Base-by-base conservation (phyloP, 2,113 vertebrate species). In the Pteronura brasiliensis region DNA sequence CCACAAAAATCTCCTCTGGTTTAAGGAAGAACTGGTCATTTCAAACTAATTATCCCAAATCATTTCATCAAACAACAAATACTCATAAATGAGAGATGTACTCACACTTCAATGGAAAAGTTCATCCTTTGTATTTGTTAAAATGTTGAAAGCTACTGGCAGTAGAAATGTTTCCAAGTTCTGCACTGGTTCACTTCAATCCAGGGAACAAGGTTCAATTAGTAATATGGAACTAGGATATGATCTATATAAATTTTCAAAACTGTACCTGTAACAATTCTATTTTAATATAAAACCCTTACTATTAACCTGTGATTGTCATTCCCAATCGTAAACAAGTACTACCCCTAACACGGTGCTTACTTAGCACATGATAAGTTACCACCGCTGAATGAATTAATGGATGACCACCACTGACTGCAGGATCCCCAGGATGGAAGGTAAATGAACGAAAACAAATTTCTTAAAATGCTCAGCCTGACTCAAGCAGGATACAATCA, bases 11-110 rank as follows among this genome's bases (percentile, higher is more conserved):
- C 11, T 55, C 49, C 69, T 61, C 42, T 47, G 29, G 18, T 67
- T n/a, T 55, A 87, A 49, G 39, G 59, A 39, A 94, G 25, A 67
- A 71, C 55, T 87, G 67, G 42, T 31, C 49, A 18, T 65, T 95
- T 95, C 87, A 92, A 87, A 65, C 88, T 72, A 94, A 88, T 93
- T 25, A 72, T 5, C 36, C 34, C 59, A 94, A 93, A 65, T n/a
- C 31, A 74, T 44, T 93, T 69, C 4, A 92, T 36, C 27, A 21
- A 7, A 71, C 36, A 81, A 63, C 36, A 87, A 52, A 76, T 25
- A 85, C 20, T 65, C 52, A 90, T 12, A 61, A 95, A 86, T 71
- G 27, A 95, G 36, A 95, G 61, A 81, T 21, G 39, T 34, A 80
- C 63, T 71, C 83, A 79, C 12, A 94, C 36, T 83, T 44, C 44